phyloP scores from a whole-genome alignment of 2,113 vertebrate genomes.

The Xiphophorus hellerii region DNA sequence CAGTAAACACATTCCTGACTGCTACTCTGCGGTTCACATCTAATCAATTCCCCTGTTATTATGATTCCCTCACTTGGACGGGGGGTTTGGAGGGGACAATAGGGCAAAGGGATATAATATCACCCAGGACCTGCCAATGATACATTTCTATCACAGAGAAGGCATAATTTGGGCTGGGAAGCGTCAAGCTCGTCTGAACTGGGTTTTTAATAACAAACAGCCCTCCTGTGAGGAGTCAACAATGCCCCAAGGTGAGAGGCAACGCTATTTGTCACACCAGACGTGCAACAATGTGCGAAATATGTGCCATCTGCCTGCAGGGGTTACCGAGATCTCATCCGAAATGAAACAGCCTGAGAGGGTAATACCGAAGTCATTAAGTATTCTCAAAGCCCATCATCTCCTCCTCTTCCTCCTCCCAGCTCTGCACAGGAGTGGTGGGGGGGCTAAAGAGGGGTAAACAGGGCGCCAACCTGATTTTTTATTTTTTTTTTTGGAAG shows the following conservation, averaged over 20 bases:
- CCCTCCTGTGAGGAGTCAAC: constrained; percentile 58
- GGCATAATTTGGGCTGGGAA: constrained; percentile 34
- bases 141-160: constrained; percentile 55
- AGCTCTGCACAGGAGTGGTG: constrained; percentile 32
- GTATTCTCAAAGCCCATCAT: constrained; percentile 48
- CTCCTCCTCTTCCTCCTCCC: constrained; percentile 20
- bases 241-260: constrained; percentile 51
- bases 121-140: constrained; percentile 48
- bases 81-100: constrained; percentile 21
- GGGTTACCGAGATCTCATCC: constrained; percentile 24
- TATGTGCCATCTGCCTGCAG: background rate
- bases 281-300: constrained; percentile 36
- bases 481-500: background rate
- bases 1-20: constrained; percentile 64
- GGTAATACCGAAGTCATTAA: constrained; percentile 42
- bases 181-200: constrained; percentile 39
- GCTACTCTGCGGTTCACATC: constrained; percentile 47
- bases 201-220: constrained; percentile 63
- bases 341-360: constrained; percentile 51
- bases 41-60: constrained; percentile 64
- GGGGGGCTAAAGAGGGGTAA: background rate
- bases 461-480: constrained; percentile 16
- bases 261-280: constrained; percentile 52
- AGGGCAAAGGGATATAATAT: constrained; percentile 49
- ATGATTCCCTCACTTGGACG: constrained; percentile 40